phyloP scores from a whole-genome alignment of 2,888 invertebrate genomes.

The Drosophila macrospina region DNA sequence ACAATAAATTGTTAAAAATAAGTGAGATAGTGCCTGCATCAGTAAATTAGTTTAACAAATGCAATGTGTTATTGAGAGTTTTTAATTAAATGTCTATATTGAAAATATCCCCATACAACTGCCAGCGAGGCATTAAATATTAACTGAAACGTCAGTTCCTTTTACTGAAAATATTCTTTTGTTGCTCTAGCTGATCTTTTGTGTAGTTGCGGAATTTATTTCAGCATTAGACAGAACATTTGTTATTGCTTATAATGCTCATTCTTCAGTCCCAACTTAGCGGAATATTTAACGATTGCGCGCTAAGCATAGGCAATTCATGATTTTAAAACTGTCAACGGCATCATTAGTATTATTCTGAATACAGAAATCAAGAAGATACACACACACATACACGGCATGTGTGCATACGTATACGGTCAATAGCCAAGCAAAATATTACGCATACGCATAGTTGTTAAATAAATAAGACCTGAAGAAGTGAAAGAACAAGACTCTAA shows the following conservation, averaged over 20 bases:
- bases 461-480: conserved; percentile 46
- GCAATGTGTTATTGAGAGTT: too few species aligned
- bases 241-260: conserved; percentile 23
- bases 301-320: conserved; percentile 57
- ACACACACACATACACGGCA: conserved; percentile 17
- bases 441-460: conserved; percentile 75
- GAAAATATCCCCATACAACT: too few species aligned
- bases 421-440: conserved; percentile 69
- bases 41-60: conserved; percentile 4
- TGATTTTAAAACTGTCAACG: conserved; percentile 76
- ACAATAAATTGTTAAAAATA: too few species aligned
- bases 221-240: background rate
- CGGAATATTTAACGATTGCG: conserved; percentile 9
- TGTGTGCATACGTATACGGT: conserved; percentile 65
- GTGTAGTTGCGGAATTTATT: conserved; percentile 14
- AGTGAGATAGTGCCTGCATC: too few species aligned
- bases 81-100: too few species aligned
- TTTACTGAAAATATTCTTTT: background rate
- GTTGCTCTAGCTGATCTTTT: conserved; percentile 11
- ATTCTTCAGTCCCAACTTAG: conserved; percentile 9
- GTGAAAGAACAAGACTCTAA: conserved; percentile 36
- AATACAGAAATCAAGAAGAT: conserved; percentile 18
- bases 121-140: too few species aligned
- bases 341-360: conserved; percentile 70
- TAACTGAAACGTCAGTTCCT: too few species aligned